A percentile compares a stretch with the other conserved stretches of the same genome.
Evolutionary conservation across 2,113 vertebrate species (phyloP).

Genomic region (Leucosticte australis): DNA sequence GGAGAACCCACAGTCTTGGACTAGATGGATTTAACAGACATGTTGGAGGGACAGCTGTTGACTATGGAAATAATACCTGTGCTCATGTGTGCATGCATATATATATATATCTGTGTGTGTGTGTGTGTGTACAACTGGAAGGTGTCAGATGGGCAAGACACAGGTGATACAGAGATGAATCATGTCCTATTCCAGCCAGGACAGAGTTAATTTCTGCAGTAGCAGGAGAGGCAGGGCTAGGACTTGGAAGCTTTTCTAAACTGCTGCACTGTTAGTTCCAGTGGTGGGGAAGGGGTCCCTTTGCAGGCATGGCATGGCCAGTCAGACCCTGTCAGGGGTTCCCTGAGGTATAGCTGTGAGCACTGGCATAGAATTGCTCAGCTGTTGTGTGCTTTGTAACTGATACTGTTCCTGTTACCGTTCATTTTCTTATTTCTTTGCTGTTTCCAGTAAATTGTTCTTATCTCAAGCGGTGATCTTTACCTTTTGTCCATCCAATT

Average conservation of each 20-base stretch:
- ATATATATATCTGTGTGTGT: fast-evolving
- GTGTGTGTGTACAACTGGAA: neutral
- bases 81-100: fast-evolving
- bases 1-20: neutral
- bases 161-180: neutral
- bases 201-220: neutral
- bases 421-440: neutral
- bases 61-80: no score
- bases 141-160: neutral
- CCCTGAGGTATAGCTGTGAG: fast-evolving
- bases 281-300: neutral
- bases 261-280: neutral
- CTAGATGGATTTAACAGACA: neutral
- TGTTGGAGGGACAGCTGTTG: neutral
- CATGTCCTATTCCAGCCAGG: neutral
- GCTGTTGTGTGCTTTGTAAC: fast-evolving
- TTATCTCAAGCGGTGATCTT: neutral
- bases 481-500: neutral
- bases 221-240: neutral
- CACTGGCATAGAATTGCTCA: neutral
- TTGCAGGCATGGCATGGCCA: fast-evolving
- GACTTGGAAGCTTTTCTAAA: neutral
- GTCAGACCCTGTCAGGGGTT: no score
- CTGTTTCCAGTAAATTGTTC: neutral
- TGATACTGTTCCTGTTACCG: neutral